Evolutionary conservation across 2,888 invertebrate species (phyloP).

Genomic region (Drosophila putrida): DNA sequence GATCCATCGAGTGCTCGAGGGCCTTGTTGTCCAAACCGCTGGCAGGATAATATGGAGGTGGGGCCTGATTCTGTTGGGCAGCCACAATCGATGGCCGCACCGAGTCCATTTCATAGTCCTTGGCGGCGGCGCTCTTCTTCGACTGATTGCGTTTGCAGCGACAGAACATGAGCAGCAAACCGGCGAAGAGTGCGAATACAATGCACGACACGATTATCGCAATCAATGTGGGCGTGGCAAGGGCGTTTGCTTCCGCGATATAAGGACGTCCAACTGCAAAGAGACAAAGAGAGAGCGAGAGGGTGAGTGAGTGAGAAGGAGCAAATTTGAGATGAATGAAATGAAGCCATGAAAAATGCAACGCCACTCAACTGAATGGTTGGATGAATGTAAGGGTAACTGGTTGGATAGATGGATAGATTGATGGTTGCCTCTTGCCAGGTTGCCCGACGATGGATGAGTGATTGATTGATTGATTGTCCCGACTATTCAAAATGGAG

Average conservation of each 20-base stretch:
- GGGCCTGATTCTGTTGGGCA: slow-evolving; percentile 93
- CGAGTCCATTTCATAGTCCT: slow-evolving; percentile 96
- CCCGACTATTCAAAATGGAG: slow-evolving; percentile 57
- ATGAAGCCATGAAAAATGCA: slow-evolving; percentile 77
- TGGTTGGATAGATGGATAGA: slow-evolving; percentile 23
- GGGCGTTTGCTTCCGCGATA: slow-evolving; percentile 91
- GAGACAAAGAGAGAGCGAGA: slow-evolving; percentile 42
- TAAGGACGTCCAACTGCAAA: slow-evolving; percentile 92
- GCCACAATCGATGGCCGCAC: slow-evolving; percentile 93
- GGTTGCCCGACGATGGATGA: slow-evolving; percentile 40
- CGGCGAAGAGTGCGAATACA: slow-evolving; percentile 92
- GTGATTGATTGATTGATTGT: slow-evolving; percentile 36
- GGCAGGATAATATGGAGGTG: slow-evolving; percentile 95
- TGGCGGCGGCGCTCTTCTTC: slow-evolving; percentile 92
- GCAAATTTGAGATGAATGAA: slow-evolving; percentile 53
- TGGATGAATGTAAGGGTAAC: slow-evolving; percentile 39
- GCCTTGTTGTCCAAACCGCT: slow-evolving; percentile 96
- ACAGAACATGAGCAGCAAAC: slow-evolving; percentile 92
- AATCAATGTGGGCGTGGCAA: slow-evolving; percentile 92
- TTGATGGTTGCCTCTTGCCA: slow-evolving; percentile 30
- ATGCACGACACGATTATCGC: slow-evolving; percentile 92
- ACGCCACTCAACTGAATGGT: slow-evolving; percentile 65
- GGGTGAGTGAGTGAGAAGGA: neutral
- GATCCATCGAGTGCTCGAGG: slow-evolving; percentile 94
- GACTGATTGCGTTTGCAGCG: slow-evolving; percentile 93